Evolutionary conservation across 2,113 vertebrate species (phyloP).

Genomic region (Thryonomys swinderianus): DNA sequence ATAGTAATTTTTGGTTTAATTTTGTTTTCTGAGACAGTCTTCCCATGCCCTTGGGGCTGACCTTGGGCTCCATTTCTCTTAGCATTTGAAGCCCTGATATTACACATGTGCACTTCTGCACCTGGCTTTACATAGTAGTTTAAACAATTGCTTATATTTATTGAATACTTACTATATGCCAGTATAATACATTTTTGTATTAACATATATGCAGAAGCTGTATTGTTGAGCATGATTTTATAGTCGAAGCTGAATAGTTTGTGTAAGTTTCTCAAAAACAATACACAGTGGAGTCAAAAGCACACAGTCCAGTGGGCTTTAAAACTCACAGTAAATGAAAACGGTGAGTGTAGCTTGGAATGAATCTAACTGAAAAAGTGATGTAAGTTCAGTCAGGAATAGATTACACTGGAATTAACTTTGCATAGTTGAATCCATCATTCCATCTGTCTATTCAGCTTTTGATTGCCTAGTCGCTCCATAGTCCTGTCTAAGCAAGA

Average conservation of each 20-base stretch:
- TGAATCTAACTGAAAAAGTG: background rate
- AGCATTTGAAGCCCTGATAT: background rate
- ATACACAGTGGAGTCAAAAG: background rate
- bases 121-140: background rate
- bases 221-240: background rate
- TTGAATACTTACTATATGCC: background rate
- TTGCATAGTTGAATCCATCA: background rate
- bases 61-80: background rate
- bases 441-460: background rate
- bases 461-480: background rate
- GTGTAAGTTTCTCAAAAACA: background rate
- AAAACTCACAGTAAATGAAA: background rate
- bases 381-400: background rate
- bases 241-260: background rate
- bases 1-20: background rate
- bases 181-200: background rate
- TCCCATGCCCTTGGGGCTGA: background rate
- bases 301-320: background rate
- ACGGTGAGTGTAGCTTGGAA: background rate
- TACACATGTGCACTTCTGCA: background rate
- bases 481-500: background rate
- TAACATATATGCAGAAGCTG: background rate
- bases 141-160: background rate
- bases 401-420: background rate
- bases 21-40: background rate